phyloP scores from a whole-genome alignment of 2,797 vertebrate species.

The Phoebastria nigripes region DNA sequence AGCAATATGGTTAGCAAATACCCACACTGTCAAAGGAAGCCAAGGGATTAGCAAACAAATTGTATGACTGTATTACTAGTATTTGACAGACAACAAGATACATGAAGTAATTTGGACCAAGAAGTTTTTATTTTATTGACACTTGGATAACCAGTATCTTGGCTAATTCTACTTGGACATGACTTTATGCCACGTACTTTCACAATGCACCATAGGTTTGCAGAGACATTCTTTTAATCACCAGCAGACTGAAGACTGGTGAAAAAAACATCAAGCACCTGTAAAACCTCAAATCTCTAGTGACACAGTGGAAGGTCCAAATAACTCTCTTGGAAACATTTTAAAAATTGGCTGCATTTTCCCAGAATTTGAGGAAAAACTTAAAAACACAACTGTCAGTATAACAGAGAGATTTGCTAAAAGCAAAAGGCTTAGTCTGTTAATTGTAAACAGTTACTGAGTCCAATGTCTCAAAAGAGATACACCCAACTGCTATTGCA shows the following conservation, averaged over 20 bases:
- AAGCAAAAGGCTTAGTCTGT: neutral
- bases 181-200: neutral
- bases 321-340: neutral
- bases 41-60: neutral
- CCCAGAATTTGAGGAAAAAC: neutral
- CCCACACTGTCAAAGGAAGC: neutral
- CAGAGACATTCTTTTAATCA: constrained; percentile 4
- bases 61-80: neutral
- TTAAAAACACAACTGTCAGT: neutral
- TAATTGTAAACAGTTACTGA: neutral
- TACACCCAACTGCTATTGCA: neutral
- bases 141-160: neutral
- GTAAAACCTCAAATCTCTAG: neutral
- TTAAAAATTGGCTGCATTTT: neutral
- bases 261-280: neutral
- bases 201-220: fast-evolving
- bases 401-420: neutral
- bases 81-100: neutral
- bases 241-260: neutral
- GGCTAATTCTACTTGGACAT: neutral
- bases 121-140: neutral
- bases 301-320: neutral
- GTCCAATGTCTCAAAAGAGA: neutral
- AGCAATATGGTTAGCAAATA: neutral
- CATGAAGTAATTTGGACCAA: neutral